A percentile compares a stretch with the other conserved stretches of the same genome.
phyloP scores from a whole-genome alignment of 2,797 vertebrate species.

The Macropodus opercularis region DNA sequence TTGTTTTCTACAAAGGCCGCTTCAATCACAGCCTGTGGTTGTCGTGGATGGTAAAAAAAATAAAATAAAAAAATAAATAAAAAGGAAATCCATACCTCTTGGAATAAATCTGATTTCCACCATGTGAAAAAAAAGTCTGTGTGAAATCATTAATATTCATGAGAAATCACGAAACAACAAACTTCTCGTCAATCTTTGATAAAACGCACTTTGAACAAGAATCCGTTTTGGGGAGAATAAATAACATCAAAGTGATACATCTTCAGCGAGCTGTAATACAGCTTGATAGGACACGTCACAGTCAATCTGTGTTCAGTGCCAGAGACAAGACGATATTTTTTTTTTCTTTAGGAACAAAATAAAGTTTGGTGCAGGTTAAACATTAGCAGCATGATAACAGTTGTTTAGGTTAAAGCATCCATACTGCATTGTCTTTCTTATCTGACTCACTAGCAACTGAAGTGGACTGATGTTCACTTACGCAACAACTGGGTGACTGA shows the following conservation, averaged over 20 bases:
- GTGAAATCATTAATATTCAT: conserved; percentile 61
- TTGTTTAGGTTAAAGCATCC: neutral
- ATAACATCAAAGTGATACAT: conserved; percentile 57
- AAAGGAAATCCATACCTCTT: conserved; percentile 12
- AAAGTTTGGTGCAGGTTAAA: conserved; percentile 58
- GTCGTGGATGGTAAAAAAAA: conserved; percentile 18
- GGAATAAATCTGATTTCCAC: conserved; percentile 1
- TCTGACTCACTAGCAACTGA: conserved; percentile 23
- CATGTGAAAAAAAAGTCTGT: conserved; percentile 40
- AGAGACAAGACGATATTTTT: conserved; percentile 20
- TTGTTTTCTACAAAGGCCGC: conserved; percentile 39
- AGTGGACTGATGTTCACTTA: conserved; percentile 23
- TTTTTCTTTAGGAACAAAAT: conserved; percentile 40
- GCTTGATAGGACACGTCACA: conserved; percentile 45
- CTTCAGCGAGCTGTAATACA: conserved; percentile 15
- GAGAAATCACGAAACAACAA: conserved; percentile 38
- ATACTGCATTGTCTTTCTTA: neutral
- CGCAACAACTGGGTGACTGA: conserved; percentile 4
- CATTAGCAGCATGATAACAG: conserved; percentile 17
- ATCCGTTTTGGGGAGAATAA: conserved; percentile 37
- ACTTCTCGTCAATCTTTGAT: conserved; percentile 55
- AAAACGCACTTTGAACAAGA: conserved; percentile 49
- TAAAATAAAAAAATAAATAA: conserved; percentile 12
- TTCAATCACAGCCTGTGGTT: conserved; percentile 28
- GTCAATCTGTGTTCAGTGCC: conserved; percentile 18